Evolutionary conservation across 2,113 vertebrate species (phyloP).

Genomic region (Oryctolagus cuniculus): DNA sequence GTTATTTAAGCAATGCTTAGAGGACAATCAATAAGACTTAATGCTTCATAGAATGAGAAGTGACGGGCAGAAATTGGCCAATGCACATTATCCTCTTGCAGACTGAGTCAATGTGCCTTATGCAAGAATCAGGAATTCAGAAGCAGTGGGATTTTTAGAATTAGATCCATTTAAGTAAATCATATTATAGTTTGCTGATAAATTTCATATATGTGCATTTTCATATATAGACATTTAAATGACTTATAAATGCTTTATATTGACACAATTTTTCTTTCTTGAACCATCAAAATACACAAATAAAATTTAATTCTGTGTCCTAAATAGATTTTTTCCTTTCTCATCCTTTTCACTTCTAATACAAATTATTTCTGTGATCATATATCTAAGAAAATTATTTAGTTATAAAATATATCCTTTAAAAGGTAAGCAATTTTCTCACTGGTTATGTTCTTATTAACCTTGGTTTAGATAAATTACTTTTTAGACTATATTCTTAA

Average conservation of each 20-base stretch:
- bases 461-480: background rate
- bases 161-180: background rate
- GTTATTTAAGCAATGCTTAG: background rate
- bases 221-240: background rate
- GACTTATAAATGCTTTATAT: background rate
- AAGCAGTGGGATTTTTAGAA: background rate
- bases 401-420: background rate
- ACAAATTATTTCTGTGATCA: background rate
- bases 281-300: background rate
- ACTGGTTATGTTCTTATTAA: background rate
- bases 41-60: background rate
- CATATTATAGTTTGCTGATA: background rate
- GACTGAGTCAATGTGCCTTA: background rate
- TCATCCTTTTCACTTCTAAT: background rate
- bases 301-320: background rate
- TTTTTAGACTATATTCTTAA: background rate
- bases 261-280: background rate
- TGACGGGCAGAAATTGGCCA: accelerated
- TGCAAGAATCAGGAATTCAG: background rate
- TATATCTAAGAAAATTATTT: background rate
- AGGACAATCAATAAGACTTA: background rate
- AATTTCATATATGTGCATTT: background rate
- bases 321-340: background rate
- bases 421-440: background rate
- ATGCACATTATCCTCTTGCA: background rate